A percentile compares a stretch with the other conserved stretches of the same genome.
Evolutionary conservation across 2,797 vertebrate genomes (phyloP).

Genomic region (Anomalospiza imberbis): DNA sequence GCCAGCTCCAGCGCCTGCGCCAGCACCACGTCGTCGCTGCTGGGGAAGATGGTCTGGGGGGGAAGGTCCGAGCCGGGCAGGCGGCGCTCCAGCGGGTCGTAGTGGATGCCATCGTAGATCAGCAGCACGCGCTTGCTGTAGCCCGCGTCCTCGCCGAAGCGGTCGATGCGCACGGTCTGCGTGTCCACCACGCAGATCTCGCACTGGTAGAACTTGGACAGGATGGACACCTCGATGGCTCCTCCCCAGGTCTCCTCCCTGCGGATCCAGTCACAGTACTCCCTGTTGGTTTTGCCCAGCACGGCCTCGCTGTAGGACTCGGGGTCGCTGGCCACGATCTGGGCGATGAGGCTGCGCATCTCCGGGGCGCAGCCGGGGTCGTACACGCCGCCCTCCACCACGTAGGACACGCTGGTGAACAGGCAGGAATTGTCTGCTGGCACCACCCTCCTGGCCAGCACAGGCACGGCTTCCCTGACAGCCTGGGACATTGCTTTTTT

Average conservation of each 20-base stretch:
- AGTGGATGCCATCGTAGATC: slow-evolving; percentile 97
- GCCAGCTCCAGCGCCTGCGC: slow-evolving; percentile 93
- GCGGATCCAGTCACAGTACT: slow-evolving; percentile 95
- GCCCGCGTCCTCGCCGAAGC: slow-evolving; percentile 94
- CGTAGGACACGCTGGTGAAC: slow-evolving; percentile 94
- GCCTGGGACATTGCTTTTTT: slow-evolving; percentile 70
- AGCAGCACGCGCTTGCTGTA: slow-evolving; percentile 90
- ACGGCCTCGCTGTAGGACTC: slow-evolving; percentile 89
- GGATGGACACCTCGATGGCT: slow-evolving; percentile 95
- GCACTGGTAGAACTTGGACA: slow-evolving; percentile 96
- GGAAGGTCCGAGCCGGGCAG: slow-evolving; percentile 80
- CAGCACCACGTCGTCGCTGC: slow-evolving; percentile 87
- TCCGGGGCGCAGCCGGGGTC: slow-evolving; percentile 87
- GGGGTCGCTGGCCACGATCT: slow-evolving; percentile 90
- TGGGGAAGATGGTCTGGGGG: slow-evolving; percentile 92
- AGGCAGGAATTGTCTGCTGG: slow-evolving; percentile 98
- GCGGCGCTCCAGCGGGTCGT: slow-evolving; percentile 89
- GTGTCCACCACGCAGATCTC: slow-evolving; percentile 99
- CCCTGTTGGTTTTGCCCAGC: slow-evolving; percentile 90
- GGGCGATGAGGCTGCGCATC: slow-evolving; percentile 92
- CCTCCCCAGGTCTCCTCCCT: slow-evolving; percentile 95
- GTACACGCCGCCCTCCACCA: slow-evolving; percentile 91
- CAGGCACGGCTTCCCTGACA: slow-evolving; percentile 69
- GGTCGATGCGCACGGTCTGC: slow-evolving; percentile 93
- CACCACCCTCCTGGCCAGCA: slow-evolving; percentile 83